Conservation (phyloP, 2,888 invertebrate genomes). For the Synergus umbraculus region DNA sequence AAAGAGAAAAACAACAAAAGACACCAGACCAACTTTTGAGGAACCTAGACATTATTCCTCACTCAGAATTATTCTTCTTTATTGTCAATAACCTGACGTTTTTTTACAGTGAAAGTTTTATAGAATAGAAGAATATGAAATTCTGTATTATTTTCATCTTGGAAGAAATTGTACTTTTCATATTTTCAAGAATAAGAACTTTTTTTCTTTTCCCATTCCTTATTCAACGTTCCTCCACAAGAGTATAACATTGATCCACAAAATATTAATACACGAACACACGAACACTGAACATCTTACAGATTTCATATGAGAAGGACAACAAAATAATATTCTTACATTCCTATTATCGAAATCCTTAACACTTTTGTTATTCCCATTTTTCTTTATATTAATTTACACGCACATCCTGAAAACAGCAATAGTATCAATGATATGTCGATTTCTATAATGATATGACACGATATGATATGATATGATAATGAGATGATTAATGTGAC, state of each 20-base stretch:
- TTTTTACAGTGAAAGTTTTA: neutral
- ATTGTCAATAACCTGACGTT: neutral
- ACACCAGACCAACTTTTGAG: constrained; percentile 1
- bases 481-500: constrained; percentile 73
- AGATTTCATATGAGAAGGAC: neutral
- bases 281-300: neutral
- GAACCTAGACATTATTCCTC: constrained; percentile 11
- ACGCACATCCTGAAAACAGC: constrained; percentile 41
- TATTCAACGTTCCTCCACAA: neutral
- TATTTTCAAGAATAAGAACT: neutral
- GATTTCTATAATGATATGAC: constrained; percentile 63
- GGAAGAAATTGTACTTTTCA: neutral
- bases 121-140: neutral
- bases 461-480: constrained; percentile 70
- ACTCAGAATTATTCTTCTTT: constrained; percentile 1
- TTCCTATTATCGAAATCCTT: neutral
- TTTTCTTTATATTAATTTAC: constrained; percentile 19
- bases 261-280: neutral
- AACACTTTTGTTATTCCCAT: neutral
- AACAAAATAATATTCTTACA: neutral
- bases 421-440: constrained; percentile 63
- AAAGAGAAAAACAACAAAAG: constrained; percentile 9
- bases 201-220: neutral
- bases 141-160: neutral
- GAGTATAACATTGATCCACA: neutral